Base-by-base conservation (phyloP, 2,797 vertebrate species). In the Chelon auratus region DNA sequence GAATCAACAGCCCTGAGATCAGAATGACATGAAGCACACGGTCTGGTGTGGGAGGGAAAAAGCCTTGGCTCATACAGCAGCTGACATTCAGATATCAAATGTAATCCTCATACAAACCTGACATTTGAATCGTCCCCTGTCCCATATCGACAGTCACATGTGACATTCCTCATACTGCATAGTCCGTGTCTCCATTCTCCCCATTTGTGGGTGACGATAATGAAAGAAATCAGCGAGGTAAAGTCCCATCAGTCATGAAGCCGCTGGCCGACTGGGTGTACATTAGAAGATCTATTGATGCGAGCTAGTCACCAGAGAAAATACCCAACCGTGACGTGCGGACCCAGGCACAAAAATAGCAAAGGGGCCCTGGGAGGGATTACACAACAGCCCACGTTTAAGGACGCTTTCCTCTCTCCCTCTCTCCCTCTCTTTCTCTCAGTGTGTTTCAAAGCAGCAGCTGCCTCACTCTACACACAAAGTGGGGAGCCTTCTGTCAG, bases 311-410 rank as follows among this genome's bases (percentile, higher is more conserved):
- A 97, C 97, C 97, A 96, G 97, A 99, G 98, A 99, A 99, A 99
- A 98, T 99, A 99, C 97, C 98, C 97, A 97, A 96, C 94, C 95
- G 95, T 99, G 97, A 99, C 97, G 92, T 81, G 96, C 96, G 95
- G 96, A 97, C 97, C 96, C 97, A 97, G 96, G 96, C 95, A 97
- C 96, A 97, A 97, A 99, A 99, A 99, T 99, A 99, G 97, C 96
- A 97, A 95, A 95, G 97, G 98, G 98, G 97, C 97, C 97, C 97
- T 95, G 93, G 93, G 93, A 97, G 90, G 96, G 98, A 95, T 96
- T 97, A 96, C 96, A 97, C 96, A 97, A 99, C 96, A 96, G 96
- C 96, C 98, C 95, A 98, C 98, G 95, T 96, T 96, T 93, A 95
- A 95, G 95, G 96, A 93, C 96, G 94, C 96, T 96, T 97, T 95